Conservation (phyloP, 2,888 invertebrate genomes). For the Drosophila percnosoma region DNA sequence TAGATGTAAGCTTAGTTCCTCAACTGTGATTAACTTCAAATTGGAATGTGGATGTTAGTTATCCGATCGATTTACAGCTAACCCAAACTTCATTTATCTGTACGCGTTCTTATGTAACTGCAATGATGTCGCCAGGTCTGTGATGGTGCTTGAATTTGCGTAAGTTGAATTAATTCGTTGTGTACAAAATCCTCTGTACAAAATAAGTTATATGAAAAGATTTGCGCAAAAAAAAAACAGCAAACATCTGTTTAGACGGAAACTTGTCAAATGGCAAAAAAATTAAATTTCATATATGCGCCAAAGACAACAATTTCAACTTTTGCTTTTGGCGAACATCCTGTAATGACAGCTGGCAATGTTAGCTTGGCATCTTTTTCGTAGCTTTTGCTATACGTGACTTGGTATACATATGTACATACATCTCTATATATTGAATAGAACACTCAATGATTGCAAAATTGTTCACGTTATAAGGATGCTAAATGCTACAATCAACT, state of each 20-base stretch:
- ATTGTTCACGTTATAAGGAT: neutral
- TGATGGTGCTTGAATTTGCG: neutral
- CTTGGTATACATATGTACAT: neutral
- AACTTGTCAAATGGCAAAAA: neutral
- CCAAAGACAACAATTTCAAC: neutral
- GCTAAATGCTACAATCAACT: neutral
- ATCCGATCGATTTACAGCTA: neutral
- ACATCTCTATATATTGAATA: neutral
- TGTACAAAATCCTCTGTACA: neutral
- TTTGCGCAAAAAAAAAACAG: neutral
- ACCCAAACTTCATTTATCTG: neutral
- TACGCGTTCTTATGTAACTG: neutral
- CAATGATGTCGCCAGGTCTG: neutral
- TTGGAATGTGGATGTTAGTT: neutral
- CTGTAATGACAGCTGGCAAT: neutral
- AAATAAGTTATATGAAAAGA: neutral
- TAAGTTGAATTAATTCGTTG: neutral
- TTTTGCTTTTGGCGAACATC: slow-evolving; percentile 1
- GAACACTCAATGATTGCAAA: neutral
- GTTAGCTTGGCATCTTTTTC: neutral
- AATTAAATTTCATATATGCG: neutral
- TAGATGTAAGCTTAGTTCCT: neutral
- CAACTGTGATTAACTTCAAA: neutral
- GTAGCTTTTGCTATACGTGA: neutral
- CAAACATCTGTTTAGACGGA: neutral